Evolutionary conservation across 2,888 invertebrate genomes (phyloP).

Genomic region (Mesoligia furuncula): DNA sequence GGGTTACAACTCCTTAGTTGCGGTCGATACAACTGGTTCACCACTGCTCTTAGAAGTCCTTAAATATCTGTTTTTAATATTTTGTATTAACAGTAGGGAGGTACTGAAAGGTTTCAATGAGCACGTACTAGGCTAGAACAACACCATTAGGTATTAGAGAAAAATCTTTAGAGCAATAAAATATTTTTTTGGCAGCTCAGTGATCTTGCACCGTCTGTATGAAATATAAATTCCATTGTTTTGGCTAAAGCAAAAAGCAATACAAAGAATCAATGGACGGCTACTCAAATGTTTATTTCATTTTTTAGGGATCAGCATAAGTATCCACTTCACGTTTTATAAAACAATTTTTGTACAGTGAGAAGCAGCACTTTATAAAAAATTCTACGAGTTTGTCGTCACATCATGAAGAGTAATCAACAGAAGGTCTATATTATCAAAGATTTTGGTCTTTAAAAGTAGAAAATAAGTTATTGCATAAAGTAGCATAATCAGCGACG

Average conservation of each 20-base stretch:
- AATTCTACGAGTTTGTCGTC: constrained; percentile 23
- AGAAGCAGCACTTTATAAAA: constrained; percentile 32
- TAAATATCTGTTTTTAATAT: neutral
- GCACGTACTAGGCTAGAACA: no score
- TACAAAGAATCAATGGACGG: constrained; percentile 23
- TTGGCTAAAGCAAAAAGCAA: neutral
- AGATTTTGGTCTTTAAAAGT: neutral
- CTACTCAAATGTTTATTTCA: constrained; percentile 23
- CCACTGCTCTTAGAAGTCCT: neutral
- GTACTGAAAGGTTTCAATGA: no score
- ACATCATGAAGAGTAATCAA: neutral
- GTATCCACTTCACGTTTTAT: constrained; percentile 15
- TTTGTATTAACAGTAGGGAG: neutral
- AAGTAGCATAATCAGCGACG: no score
- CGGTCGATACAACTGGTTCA: neutral
- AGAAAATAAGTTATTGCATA: neutral
- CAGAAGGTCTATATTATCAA: constrained; percentile 19
- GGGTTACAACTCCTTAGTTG: neutral
- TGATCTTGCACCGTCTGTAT: neutral
- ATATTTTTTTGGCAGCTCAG: neutral
- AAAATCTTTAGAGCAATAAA: neutral
- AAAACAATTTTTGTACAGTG: constrained; percentile 13
- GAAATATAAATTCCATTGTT: constrained; percentile 14
- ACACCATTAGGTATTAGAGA: no score
- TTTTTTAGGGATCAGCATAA: constrained; percentile 19